phyloP scores from a whole-genome alignment of 2,888 invertebrate genomes.

The Pollenia amentaria region DNA sequence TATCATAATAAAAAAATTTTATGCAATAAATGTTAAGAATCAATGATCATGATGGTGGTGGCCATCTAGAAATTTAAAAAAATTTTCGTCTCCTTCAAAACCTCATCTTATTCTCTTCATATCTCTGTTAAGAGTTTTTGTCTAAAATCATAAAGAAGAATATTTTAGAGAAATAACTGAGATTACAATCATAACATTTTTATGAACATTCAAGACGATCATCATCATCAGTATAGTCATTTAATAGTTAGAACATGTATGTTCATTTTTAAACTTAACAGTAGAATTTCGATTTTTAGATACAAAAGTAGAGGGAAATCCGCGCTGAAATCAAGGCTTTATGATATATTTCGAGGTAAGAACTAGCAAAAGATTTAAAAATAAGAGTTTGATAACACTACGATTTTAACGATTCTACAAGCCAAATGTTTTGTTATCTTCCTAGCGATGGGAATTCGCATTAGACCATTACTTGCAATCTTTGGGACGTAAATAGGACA shows the following conservation, averaged over 20 bases:
- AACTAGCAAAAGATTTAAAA: too few relatives aligned
- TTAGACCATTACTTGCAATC: too few relatives aligned
- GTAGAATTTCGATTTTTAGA: not conserved
- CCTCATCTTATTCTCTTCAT: not conserved
- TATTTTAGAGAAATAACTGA: constrained; percentile 41
- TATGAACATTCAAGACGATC: constrained; percentile 42
- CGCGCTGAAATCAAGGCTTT: too few relatives aligned
- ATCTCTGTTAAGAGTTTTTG: not conserved
- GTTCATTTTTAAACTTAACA: not conserved
- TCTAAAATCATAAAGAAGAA: constrained; percentile 13
- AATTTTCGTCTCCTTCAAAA: not conserved
- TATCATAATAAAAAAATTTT: constrained; percentile 27
- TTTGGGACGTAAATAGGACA: too few relatives aligned
- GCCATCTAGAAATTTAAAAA: constrained; percentile 12
- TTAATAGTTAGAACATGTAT: constrained; percentile 15
- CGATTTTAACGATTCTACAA: too few relatives aligned
- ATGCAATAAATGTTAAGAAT: constrained; percentile 41
- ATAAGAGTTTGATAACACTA: too few relatives aligned
- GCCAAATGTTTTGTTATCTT: too few relatives aligned
- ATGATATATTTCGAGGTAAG: too few relatives aligned
- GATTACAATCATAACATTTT: constrained; percentile 61
- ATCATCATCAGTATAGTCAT: not conserved
- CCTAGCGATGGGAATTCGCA: too few relatives aligned
- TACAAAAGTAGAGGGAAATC: too few relatives aligned
- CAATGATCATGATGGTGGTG: constrained; percentile 13